Conservation (phyloP, 2,797 vertebrate genomes). For the Astyanax mexicanus region DNA sequence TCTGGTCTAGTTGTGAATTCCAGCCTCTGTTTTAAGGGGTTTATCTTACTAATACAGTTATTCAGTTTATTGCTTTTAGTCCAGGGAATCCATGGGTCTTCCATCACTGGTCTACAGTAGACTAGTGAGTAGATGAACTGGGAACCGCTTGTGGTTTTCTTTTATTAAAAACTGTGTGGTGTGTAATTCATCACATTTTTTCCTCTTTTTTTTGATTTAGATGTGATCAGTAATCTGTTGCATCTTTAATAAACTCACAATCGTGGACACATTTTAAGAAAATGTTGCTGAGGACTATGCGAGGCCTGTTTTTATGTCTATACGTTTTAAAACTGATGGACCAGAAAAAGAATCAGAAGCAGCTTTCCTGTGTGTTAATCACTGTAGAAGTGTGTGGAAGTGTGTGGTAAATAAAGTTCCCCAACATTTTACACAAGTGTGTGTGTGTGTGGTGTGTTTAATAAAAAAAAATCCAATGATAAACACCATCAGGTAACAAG, state of each 20-base stretch:
- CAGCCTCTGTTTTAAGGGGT: conserved; percentile 76
- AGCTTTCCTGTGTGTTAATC: too few species aligned
- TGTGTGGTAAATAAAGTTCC: too few species aligned
- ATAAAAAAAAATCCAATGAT: too few species aligned
- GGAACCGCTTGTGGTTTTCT: conserved; percentile 22
- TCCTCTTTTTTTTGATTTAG: neutral
- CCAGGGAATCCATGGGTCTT: conserved; percentile 26
- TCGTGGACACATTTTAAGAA: neutral
- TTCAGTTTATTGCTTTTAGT: conserved; percentile 11
- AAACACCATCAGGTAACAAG: too few species aligned
- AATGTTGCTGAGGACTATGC: too few species aligned
- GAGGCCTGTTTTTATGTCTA: too few species aligned
- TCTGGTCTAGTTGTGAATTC: conserved; percentile 35
- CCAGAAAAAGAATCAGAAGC: too few species aligned
- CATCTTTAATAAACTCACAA: conserved; percentile 17
- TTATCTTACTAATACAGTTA: conserved; percentile 42
- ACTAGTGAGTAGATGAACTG: neutral
- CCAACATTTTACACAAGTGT: too few species aligned
- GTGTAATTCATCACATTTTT: neutral
- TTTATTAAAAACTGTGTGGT: conserved; percentile 43
- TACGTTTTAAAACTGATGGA: too few species aligned
- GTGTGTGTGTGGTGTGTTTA: too few species aligned
- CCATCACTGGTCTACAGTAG: conserved; percentile 10
- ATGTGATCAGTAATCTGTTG: neutral
- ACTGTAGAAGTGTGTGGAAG: too few species aligned